Conservation (phyloP, 2,888 invertebrate genomes). For the Pilophorus perplexus region DNA sequence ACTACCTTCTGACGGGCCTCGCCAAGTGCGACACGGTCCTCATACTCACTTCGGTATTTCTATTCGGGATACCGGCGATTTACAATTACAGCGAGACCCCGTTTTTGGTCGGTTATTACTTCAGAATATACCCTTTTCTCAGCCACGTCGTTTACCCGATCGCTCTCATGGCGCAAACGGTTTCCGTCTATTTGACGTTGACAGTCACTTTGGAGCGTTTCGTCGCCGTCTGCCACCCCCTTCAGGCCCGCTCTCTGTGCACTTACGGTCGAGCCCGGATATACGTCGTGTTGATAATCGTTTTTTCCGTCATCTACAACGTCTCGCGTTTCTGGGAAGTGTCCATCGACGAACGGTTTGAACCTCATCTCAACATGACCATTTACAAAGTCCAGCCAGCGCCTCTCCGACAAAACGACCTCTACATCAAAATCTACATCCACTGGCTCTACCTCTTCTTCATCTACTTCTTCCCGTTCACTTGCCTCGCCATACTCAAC, state of each 20-base stretch:
- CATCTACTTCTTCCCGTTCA: slow-evolving; percentile 90
- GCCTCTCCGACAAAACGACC: slow-evolving; percentile 63
- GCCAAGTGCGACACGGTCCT: slow-evolving; percentile 91
- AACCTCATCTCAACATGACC: slow-evolving; percentile 56
- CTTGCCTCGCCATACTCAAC: slow-evolving; percentile 83
- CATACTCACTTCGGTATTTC: slow-evolving; percentile 76
- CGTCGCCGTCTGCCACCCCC: slow-evolving; percentile 88
- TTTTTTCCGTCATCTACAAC: slow-evolving; percentile 82
- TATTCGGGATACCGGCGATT: slow-evolving; percentile 84
- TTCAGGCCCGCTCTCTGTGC: slow-evolving; percentile 83
- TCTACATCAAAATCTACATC: slow-evolving; percentile 83
- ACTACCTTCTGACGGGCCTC: slow-evolving; percentile 87
- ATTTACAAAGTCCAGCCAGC: slow-evolving; percentile 72
- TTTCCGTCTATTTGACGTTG: slow-evolving; percentile 82
- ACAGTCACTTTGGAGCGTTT: slow-evolving; percentile 70
- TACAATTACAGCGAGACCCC: slow-evolving; percentile 81
- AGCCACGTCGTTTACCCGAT: slow-evolving; percentile 78
- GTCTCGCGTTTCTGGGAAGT: slow-evolving; percentile 63
- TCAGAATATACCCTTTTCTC: slow-evolving; percentile 71
- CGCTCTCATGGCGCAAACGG: slow-evolving; percentile 85
- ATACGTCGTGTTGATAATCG: slow-evolving; percentile 77
- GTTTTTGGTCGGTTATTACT: slow-evolving; percentile 71
- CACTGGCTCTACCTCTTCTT: slow-evolving; percentile 92
- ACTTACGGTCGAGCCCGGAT: slow-evolving; percentile 82
- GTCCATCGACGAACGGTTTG: slow-evolving; percentile 46